Base-by-base conservation (phyloP, 2,797 vertebrate species). In the Urophycis tenuis region DNA sequence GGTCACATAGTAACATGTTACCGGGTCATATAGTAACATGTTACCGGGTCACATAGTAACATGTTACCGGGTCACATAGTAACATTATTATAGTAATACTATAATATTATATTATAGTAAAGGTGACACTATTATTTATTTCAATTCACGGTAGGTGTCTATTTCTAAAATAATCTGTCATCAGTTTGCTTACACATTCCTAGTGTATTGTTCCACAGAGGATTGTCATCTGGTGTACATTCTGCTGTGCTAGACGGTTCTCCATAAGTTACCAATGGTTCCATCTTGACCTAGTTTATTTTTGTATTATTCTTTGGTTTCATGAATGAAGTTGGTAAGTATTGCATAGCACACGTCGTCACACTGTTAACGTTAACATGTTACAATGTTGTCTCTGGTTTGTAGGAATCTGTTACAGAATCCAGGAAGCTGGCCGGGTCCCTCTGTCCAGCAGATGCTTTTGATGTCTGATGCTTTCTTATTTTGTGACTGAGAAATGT, bases 401-500 rank as follows among this genome's bases (percentile, higher is more conserved):
- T 85, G 45, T 76, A 94, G 93, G 84, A 74, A 7, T 89, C 91
- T 0, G 85, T 90, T 77, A 86, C 81, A 32, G 89, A 93, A 79
- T 89, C 92, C 84, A 88, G 92, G 81, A 85, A 76, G 3, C 74
- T 89, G 74, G 72, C 87, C 5, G 85, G 87, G 31, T 87, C 89
- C 71, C 83, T 92, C 77, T 84, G 80, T 75, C 84, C 89, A 3
- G 72, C 79, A 41, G 86, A 91, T 74, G 80, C 87, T 17, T 90
- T 92, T 74, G 85, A 89, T 67, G 85, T 83, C 76, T 91, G 76
- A 92, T 69, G 17, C 1, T 67, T 67, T 67, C 14, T 34, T 19
- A 45, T 22, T 25, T 30, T 34, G 0, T 35, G 25, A 17, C 11
- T 25, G 30, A 74, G 1, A 34, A 74, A 5, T 60, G 11, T 78